Percentiles rank a stretch among this genome's conserved stretches.
phyloP scores from a whole-genome alignment of 2,797 vertebrate genomes.

The Carapus acus region DNA sequence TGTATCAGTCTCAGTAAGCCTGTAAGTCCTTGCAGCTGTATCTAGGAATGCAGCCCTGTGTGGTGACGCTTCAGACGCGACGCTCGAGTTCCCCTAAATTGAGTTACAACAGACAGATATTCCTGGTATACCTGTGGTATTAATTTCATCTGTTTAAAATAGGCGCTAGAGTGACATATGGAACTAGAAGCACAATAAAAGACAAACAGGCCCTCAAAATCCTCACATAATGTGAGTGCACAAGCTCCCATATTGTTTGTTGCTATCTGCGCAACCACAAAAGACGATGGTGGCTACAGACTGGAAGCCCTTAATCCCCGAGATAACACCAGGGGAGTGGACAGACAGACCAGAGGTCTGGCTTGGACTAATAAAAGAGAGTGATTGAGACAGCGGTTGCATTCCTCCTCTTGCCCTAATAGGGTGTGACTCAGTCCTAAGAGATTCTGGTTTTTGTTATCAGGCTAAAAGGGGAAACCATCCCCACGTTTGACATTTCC shows the following conservation, averaged over 20 bases:
- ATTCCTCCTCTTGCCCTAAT: conserved; percentile 48
- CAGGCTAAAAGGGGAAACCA: conserved; percentile 50
- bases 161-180: no score
- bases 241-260: conserved; percentile 39
- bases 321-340: conserved; percentile 65
- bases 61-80: no score
- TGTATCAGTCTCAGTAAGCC: background rate
- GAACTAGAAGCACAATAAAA: no score
- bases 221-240: conserved; percentile 17
- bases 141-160: background rate
- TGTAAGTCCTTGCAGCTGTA: background rate
- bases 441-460: conserved; percentile 50
- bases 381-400: conserved; percentile 59
- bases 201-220: conserved; percentile 36
- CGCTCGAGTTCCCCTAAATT: background rate
- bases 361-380: conserved; percentile 68
- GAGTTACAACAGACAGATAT: background rate
- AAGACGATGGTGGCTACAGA: conserved; percentile 42
- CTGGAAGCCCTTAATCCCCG: conserved; percentile 65
- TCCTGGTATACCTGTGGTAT: background rate
- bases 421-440: conserved; percentile 51
- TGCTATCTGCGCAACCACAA: conserved; percentile 50
- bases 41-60: no score
- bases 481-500: conserved; percentile 5
- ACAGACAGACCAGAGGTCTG: conserved; percentile 49